A percentile compares a stretch with the other conserved stretches of the same genome.
Conservation (phyloP, 2,113 vertebrate genomes). For the Fregetta grallaria region DNA sequence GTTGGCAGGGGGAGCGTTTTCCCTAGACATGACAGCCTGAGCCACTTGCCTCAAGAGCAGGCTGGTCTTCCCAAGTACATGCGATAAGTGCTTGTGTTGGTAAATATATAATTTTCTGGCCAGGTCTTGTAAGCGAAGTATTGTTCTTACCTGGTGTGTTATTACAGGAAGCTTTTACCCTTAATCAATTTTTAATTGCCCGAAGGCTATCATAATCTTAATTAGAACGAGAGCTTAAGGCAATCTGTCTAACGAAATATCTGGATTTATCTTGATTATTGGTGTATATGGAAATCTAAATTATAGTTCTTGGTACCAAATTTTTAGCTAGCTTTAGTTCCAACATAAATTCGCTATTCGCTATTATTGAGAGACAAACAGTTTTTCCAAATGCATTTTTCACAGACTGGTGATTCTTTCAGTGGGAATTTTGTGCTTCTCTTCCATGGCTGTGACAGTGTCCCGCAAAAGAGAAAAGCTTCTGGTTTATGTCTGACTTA, state of each 20-base stretch:
- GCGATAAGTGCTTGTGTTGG: neutral
- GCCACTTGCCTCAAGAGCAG: neutral
- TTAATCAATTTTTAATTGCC: constrained; percentile 1
- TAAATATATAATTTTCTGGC: neutral
- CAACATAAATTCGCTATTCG: neutral
- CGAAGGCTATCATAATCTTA: neutral
- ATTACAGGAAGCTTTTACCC: constrained; percentile 14
- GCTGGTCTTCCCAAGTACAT: neutral
- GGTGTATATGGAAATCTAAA: neutral
- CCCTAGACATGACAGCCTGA: rapidly evolving
- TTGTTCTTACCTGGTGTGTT: neutral
- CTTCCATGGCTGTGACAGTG: neutral
- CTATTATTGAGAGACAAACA: neutral
- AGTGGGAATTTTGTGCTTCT: neutral
- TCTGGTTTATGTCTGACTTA: neutral
- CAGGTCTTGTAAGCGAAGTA: neutral
- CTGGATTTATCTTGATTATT: constrained; percentile 6
- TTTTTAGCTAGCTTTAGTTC: neutral
- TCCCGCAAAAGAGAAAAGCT: neutral
- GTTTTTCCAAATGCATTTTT: neutral
- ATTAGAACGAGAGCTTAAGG: neutral
- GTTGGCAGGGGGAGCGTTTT: rapidly evolving
- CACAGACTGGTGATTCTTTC: neutral
- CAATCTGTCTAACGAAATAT: neutral
- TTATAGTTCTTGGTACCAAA: neutral